phyloP scores from a whole-genome alignment of 2,888 invertebrate genomes.

The Xanthia togata region DNA sequence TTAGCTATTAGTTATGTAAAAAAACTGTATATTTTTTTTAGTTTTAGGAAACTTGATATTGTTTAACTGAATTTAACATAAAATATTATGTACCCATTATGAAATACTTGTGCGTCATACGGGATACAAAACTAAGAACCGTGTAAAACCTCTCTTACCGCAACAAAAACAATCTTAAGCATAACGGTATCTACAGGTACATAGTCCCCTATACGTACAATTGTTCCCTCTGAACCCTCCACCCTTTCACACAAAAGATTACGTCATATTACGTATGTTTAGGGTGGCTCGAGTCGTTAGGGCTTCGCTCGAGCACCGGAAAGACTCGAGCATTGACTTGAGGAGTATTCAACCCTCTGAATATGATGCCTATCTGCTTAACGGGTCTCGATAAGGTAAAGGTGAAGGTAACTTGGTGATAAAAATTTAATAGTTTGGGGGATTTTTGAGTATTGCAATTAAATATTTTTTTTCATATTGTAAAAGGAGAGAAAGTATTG shows the following conservation, averaged over 20 bases:
- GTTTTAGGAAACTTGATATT: not conserved
- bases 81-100: not conserved
- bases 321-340: conserved; percentile 56
- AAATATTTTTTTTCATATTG: not conserved
- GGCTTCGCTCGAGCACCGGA: conserved; percentile 54
- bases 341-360: conserved; percentile 55
- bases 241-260: conserved; percentile 58
- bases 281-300: conserved; percentile 60
- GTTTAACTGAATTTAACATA: not conserved
- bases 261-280: conserved; percentile 59
- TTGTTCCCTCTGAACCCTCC: conserved; percentile 46
- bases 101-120: not conserved
- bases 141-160: conserved; percentile 17
- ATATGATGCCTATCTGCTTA: conserved; percentile 52
- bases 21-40: too few species aligned
- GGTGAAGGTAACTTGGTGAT: conserved; percentile 14
- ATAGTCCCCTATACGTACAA: conserved; percentile 12
- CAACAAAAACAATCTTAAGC: conserved; percentile 33
- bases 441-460: not conserved
- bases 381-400: conserved; percentile 56
- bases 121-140: not conserved
- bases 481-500: not conserved
- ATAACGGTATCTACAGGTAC: conserved; percentile 18
- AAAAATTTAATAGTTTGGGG: conserved; percentile 2
- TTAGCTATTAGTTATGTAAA: not conserved